Base-by-base conservation (phyloP, 1,140 invertebrate species). In the Pseudobourletiella spinata region DNA sequence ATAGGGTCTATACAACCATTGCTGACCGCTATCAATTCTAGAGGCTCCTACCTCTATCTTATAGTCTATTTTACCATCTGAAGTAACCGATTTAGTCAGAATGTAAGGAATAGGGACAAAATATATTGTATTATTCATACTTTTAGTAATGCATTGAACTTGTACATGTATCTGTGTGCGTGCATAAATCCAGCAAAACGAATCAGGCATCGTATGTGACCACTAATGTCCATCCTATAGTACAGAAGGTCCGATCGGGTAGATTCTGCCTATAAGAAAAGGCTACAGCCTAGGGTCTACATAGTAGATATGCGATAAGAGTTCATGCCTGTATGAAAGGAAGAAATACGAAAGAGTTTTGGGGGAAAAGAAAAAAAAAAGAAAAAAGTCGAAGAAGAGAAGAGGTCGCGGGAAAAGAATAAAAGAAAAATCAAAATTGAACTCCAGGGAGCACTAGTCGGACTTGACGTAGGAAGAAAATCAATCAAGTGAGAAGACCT, bases 401-500 rank as follows among this genome's bases (percentile, higher is more conserved):
- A 26, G 22, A 51, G 24, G 22, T 20, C 11, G 22, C 44, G 50
- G 50, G 6, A 20, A 14, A 39, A 55, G 8, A 39, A 39, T n/a
- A 22, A 22, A 22, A 32, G 25, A 54, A 32, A 55, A 35, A 32
- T 22, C 8, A 22, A 18, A 32, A 55, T 32, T 32, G 25, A 22
- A 6, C 26, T 32, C 52, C 8, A 4, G 29, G 22, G 29, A 35
- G 29, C 52, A 8, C 4, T 32, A 11, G 4, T 16, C 16, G 18
- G n/a, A 55, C 8, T 29, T 18, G 52, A 55, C 52, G 15, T 32
- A 18, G 28, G 28, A n/a, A 32, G 15, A 22, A 32, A 55, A 55
- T 55, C 52, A 55, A 55, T 55, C 52, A 55, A 55, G 52, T 55
- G 25, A 18, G 20, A 55, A 55, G 14, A 8, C 22, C 28, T 24